These are phyloP conservation scores for Rhagophthalmus giganteus DNA, from an alignment of 2,888 invertebrate species.

Conservation along the genomic window DNA sequence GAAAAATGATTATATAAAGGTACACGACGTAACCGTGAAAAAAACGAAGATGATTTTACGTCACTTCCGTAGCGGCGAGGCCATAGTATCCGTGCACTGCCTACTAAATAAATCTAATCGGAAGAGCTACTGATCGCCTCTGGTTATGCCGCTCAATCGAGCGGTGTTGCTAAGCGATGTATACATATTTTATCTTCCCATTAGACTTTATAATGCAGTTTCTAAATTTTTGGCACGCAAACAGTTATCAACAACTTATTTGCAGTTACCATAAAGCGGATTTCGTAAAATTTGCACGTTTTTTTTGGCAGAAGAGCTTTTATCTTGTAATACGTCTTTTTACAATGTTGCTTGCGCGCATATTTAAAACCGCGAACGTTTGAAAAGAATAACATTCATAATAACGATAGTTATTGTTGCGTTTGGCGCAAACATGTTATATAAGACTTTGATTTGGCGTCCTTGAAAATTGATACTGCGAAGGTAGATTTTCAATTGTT, in stretches of 20 bases:
- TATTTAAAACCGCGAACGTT: neutral
- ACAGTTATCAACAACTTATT: neutral
- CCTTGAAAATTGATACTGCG: too few species aligned
- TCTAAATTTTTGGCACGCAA: slow-evolving; percentile 9
- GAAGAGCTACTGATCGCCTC: slow-evolving; percentile 23
- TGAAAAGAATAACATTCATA: neutral
- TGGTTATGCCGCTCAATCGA: slow-evolving; percentile 26
- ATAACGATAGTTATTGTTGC: too few species aligned
- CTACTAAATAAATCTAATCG: slow-evolving; percentile 20
- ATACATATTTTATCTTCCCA: slow-evolving; percentile 33
- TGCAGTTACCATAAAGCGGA: too few species aligned
- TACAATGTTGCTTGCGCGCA: neutral
- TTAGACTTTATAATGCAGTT: slow-evolving; percentile 24
- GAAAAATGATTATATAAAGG: neutral
- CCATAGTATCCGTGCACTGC: slow-evolving; percentile 33
- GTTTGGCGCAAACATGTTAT: too few species aligned
- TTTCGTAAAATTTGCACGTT: neutral
- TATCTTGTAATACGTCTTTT: neutral
- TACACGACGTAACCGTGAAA: neutral
- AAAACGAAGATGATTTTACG: slow-evolving; percentile 41
- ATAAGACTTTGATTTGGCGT: too few species aligned
- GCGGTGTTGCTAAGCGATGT: slow-evolving; percentile 15
- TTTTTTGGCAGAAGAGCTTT: neutral
- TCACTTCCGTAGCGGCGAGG: slow-evolving; percentile 50
- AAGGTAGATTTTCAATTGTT: neutral